Conservation (phyloP, 2,113 vertebrate species). For the Nibea coibor region DNA sequence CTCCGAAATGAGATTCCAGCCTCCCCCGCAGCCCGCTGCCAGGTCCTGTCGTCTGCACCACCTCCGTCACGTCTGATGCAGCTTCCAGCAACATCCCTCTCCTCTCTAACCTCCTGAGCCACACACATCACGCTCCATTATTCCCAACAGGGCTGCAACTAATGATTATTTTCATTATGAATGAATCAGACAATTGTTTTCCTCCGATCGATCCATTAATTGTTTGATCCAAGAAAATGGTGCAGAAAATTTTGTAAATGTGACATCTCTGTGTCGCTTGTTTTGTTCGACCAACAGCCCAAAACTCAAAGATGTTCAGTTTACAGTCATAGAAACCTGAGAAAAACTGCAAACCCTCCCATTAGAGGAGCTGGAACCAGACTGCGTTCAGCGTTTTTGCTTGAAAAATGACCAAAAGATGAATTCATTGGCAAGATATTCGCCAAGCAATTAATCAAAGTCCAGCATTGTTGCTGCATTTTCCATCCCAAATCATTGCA, state of each 20-base stretch:
- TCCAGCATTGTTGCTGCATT: background rate
- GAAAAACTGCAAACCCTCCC: background rate
- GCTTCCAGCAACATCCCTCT: constrained; percentile 17
- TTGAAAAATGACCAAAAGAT: background rate
- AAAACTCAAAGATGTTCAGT: background rate
- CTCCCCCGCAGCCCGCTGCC: constrained; percentile 43
- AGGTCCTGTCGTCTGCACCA: constrained; percentile 21
- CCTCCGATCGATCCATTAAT: background rate
- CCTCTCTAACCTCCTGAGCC: constrained; percentile 14
- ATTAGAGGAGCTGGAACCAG: background rate
- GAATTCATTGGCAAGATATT: background rate
- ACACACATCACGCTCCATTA: constrained; percentile 1
- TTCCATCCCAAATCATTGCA: background rate
- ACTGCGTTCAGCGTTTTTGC: background rate
- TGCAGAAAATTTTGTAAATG: too few species aligned
- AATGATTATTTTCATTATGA: background rate
- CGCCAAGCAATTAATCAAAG: background rate
- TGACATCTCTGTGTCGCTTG: background rate
- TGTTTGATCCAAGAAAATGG: background rate
- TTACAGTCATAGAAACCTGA: background rate
- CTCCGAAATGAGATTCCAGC: constrained; percentile 66
- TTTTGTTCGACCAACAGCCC: background rate
- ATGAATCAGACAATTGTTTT: background rate
- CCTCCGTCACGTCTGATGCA: constrained; percentile 36
- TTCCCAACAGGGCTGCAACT: constrained; percentile 8